Evolutionary conservation across 2,888 invertebrate genomes (phyloP), one percentile per base, ranked within the genome.

Genomic region (Cephus pulcher): DNA sequence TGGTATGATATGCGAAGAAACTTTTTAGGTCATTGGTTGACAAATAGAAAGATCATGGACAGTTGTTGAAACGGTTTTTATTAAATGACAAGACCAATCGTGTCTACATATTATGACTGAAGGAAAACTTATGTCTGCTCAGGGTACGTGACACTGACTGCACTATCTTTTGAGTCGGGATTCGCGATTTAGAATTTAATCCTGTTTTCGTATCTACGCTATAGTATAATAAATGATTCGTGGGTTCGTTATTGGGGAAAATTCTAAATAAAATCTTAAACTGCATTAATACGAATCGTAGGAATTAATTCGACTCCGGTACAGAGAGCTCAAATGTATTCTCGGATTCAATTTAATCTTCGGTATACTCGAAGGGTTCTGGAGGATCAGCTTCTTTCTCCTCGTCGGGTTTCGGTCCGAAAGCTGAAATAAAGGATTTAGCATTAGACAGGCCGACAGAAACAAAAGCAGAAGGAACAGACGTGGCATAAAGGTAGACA

Each of bases 381-480:
- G 99, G 99, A 73, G 98, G 98, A 88, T 98, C 98, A 0, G 99
- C 98, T 92, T 99, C 99, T 88, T 97, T 97, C 87, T 98, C 98
- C 88, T 99, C 99, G 83, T 98, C 98, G 32, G 96, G 95, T 90
- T 97, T 97, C 3, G 97, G 97, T 0, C 97, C 97, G 88, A 96
- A 97, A 0, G 97, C 97, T 90, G 88, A 78, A 90, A 90, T 82
- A 84, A 79, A 83, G 78, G 81, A 82, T 2, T 56, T 56, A 56
- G 23, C 23, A 9, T 56, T 23, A 56, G 9, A 9, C 56, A 56
- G 56, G 23, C 23, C 56, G 56, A 9, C 56, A 23, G 23, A 9
- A 56, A 56, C 56, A 56, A 56, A 23, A 23, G 23, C 56, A 23
- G 23, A 15, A 23, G 56, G 56, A 23, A 56, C 9, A 56, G 56